A percentile compares a stretch with the other conserved stretches of the same genome.
These are phyloP conservation scores for Parazoanthus atlanticus DNA, from an alignment of 92 coral and sea anemone genomes.

Conservation along the genomic window DNA sequence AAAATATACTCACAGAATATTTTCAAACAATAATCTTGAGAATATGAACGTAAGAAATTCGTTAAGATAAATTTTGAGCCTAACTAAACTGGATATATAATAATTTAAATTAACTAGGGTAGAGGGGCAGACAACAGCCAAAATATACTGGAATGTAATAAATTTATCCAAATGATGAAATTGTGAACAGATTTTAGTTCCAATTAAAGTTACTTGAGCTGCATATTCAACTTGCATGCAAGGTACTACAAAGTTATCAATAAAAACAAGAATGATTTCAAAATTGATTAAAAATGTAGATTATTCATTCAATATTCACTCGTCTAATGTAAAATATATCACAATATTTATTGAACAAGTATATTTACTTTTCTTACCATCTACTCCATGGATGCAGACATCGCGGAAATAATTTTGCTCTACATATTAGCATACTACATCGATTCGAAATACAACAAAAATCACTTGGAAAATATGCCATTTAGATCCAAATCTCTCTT, in stretches of 20 bases:
- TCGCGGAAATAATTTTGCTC: not conserved
- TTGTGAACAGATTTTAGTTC: not conserved
- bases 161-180: not conserved
- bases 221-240: too few species aligned
- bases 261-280: not conserved
- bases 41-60: not conserved
- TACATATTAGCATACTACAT: too few species aligned
- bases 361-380: not conserved
- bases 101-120: not conserved
- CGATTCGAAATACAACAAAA: too few species aligned
- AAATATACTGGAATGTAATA: not conserved
- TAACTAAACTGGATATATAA: not conserved
- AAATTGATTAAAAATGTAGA: not conserved
- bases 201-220: not conserved
- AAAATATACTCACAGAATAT: not conserved
- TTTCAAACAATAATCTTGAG: not conserved
- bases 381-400: too few species aligned
- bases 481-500: not conserved
- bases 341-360: not conserved
- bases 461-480: too few species aligned
- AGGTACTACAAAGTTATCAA: not conserved
- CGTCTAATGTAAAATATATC: not conserved
- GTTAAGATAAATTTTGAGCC: not conserved
- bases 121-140: not conserved
- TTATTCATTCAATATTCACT: not conserved